Base-by-base conservation (phyloP, 2,113 vertebrate species). In the Mobula hypostoma region DNA sequence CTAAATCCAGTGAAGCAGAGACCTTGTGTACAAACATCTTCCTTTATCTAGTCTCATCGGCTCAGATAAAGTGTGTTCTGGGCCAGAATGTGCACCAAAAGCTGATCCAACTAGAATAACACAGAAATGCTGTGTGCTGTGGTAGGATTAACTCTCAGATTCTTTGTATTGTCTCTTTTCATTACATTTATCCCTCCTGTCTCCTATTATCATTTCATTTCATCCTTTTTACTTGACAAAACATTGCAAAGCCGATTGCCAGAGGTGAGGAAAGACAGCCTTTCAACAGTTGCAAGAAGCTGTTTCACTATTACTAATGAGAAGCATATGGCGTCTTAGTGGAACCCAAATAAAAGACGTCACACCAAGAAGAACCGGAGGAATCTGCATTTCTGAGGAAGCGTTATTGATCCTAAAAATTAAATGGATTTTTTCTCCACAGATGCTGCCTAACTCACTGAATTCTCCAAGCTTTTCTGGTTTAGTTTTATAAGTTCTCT, bases 21-120 rank as follows among this genome's bases (percentile, higher is more conserved):
- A 93, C 74, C 97, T 97, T 95, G 96, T 97, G 95, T 95, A 95
- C 94, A 96, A 97, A 97, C 95, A 97, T 94, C 95, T 96, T 74
- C 95, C 95, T 97, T 97, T 88, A 36, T 95, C 96, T 96, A 94
- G 82, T 95, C 95, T 95, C 95, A 96, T 95, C 8, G 94, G 96
- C 97, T 97, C 96, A 96, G 95, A 96, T 96, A 96, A 95, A 96
- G 95, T 95, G 96, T 96, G 95, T 96, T 96, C 96, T 94, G 94
- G 95, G 94, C 94, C 94, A 95, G 94, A 96, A 95, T 96, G 96
- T 96, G 95, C 94, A 95, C 94, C 94, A 95, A 96, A 96, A 92
- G 95, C 95, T 96, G 94, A 95, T 95, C 94, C 94, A 94, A 94
- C 94, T 95, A 96, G 97, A 97, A 97, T 96, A 97, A 95, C 96